A percentile compares a stretch with the other conserved stretches of the same genome.
Evolutionary conservation across 2,797 vertebrate species (phyloP).

Genomic region (Uromys caudimaculatus): DNA sequence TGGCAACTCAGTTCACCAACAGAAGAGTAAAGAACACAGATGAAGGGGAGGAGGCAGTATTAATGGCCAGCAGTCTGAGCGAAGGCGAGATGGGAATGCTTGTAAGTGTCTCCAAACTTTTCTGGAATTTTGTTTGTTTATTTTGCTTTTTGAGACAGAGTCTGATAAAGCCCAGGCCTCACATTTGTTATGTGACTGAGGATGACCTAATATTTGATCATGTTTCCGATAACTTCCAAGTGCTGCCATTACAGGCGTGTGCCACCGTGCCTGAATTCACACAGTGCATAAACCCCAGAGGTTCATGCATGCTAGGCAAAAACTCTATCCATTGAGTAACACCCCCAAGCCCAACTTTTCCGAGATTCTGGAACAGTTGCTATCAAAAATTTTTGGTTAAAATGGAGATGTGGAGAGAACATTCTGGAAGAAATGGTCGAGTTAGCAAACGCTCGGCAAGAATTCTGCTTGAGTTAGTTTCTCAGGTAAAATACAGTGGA

Average conservation of each 20-base stretch:
- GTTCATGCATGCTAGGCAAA: neutral
- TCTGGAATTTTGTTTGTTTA: neutral
- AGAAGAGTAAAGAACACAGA: neutral
- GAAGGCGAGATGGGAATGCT: neutral
- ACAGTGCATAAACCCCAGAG: neutral
- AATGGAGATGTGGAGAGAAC: neutral
- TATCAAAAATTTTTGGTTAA: constrained; percentile 17
- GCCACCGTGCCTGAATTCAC: neutral
- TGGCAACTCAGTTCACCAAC: neutral
- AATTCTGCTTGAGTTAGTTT: neutral
- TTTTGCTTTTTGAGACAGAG: neutral
- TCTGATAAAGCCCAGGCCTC: neutral
- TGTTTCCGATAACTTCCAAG: neutral
- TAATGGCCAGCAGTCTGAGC: neutral
- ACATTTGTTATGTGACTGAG: neutral
- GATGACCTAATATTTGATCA: neutral
- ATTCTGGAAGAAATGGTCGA: neutral
- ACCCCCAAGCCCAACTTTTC: neutral
- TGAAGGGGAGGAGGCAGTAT: neutral
- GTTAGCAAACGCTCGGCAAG: neutral
- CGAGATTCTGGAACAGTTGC: constrained; percentile 17
- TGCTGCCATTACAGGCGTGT: neutral
- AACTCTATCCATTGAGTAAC: neutral
- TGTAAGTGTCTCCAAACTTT: neutral
- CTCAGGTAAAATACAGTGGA: neutral